These are phyloP conservation scores for Scomber japonicus DNA, from an alignment of 2,113 vertebrate species.

Conservation along the genomic window DNA sequence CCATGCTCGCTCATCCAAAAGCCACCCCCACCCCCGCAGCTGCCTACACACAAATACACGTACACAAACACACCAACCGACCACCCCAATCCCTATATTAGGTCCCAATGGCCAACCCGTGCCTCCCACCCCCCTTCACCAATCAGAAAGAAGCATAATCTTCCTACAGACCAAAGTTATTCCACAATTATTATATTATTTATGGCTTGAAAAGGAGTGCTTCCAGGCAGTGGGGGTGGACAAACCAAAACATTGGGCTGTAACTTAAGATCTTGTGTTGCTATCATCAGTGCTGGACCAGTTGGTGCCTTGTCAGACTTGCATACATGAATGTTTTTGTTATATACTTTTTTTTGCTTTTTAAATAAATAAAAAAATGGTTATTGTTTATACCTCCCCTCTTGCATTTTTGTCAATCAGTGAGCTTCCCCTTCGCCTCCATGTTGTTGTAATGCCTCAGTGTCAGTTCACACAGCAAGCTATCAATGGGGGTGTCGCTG, in stretches of 20 bases:
- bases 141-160: conserved; percentile 84
- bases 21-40: conserved; percentile 78
- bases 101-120: conserved; percentile 60
- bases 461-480: conserved; percentile 31
- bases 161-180: conserved; percentile 79
- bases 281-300: conserved; percentile 40
- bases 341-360: conserved; percentile 29
- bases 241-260: conserved; percentile 64
- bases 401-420: conserved; percentile 18
- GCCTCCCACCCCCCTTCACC: conserved; percentile 72
- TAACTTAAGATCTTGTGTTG: conserved; percentile 63
- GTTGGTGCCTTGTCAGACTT: conserved; percentile 34
- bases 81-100: conserved; percentile 52
- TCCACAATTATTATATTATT: conserved; percentile 78
- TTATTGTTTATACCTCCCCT: conserved; percentile 27
- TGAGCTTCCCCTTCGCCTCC: conserved; percentile 29
- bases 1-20: conserved; percentile 81
- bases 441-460: conserved; percentile 33
- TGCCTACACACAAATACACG: conserved; percentile 74
- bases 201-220: conserved; percentile 61
- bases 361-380: not conserved
- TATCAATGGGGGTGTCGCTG: conserved; percentile 27
- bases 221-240: conserved; percentile 73
- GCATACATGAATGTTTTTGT: conserved; percentile 38
- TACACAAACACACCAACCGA: conserved; percentile 61